A percentile compares a stretch with the other conserved stretches of the same genome.
These are phyloP conservation scores for Notarius lentiginosus DNA, from an alignment of 2,113 vertebrate genomes.

Conservation along the genomic window DNA sequence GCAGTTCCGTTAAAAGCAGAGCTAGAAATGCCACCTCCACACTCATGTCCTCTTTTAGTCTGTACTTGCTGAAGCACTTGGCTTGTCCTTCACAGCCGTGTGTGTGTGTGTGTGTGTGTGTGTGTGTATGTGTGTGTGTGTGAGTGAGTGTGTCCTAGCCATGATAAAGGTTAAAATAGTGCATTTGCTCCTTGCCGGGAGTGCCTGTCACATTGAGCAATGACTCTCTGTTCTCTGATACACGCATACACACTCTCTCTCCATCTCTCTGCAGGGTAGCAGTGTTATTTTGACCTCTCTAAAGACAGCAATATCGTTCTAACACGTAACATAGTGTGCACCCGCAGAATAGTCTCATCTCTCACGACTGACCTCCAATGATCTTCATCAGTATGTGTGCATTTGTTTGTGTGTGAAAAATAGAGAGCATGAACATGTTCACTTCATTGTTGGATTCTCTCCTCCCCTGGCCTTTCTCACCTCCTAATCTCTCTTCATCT, in stretches of 20 bases:
- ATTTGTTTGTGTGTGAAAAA: constrained; percentile 2
- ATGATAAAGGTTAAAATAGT: constrained; percentile 48
- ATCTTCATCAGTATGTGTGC: constrained; percentile 33
- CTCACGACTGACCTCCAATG: constrained; percentile 37
- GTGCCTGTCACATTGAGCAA: constrained; percentile 46
- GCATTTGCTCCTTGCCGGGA: constrained; percentile 41
- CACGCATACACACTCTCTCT: constrained; percentile 30
- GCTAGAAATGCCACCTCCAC: constrained; percentile 16
- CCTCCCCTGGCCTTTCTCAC: neutral
- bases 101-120: constrained; percentile 11
- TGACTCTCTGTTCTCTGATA: constrained; percentile 31
- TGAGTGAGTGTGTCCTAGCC: constrained; percentile 15
- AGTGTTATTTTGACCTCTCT: constrained; percentile 39
- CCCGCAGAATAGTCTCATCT: constrained; percentile 27
- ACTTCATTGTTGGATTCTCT: neutral
- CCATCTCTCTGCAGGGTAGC: constrained; percentile 27
- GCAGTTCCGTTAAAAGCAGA: neutral
- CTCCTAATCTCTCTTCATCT: neutral
- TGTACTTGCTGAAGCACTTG: constrained; percentile 21
- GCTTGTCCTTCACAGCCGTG: constrained; percentile 2
- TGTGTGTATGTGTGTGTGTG: constrained; percentile 16
- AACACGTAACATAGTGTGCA: constrained; percentile 21
- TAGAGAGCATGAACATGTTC: neutral
- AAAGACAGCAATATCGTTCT: constrained; percentile 26
- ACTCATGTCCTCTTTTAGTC: constrained; percentile 21